phyloP scores from a whole-genome alignment of 2,888 invertebrate genomes.

The Hirtodrosophila trivittata region DNA sequence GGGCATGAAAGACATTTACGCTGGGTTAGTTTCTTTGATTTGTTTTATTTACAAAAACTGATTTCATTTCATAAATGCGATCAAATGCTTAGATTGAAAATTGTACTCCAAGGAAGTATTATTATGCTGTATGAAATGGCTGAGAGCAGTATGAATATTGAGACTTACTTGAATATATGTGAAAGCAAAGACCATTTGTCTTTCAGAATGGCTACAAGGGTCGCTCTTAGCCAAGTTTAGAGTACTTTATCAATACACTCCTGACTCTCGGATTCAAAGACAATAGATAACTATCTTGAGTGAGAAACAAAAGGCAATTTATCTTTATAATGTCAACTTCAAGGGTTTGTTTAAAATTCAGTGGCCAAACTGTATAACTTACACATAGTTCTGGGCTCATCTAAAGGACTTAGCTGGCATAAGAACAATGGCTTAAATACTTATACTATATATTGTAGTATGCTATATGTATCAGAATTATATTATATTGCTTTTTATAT shows the following conservation, averaged over 20 bases:
- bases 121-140: no score
- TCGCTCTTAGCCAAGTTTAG: no score
- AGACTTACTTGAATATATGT: no score
- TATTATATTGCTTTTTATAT: constrained; percentile 20
- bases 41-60: constrained; percentile 56
- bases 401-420: constrained; percentile 30
- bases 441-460: constrained; percentile 12
- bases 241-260: no score
- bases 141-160: no score
- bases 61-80: constrained; percentile 67
- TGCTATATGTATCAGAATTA: constrained; percentile 7
- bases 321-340: constrained; percentile 13
- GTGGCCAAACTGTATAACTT: constrained; percentile 18
- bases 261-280: no score
- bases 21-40: constrained; percentile 54
- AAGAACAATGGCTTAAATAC: constrained; percentile 55
- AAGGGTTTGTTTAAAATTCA: constrained; percentile 30
- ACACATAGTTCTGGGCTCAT: constrained; percentile 3
- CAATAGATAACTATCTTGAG: constrained; percentile 9
- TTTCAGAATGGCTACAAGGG: no score
- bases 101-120: neutral
- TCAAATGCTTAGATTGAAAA: constrained; percentile 58
- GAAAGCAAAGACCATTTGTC: no score
- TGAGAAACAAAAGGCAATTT: constrained; percentile 16
- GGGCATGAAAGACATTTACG: constrained; percentile 42